phyloP scores from a whole-genome alignment of 2,113 vertebrate genomes.

The Steatornis caripensis region DNA sequence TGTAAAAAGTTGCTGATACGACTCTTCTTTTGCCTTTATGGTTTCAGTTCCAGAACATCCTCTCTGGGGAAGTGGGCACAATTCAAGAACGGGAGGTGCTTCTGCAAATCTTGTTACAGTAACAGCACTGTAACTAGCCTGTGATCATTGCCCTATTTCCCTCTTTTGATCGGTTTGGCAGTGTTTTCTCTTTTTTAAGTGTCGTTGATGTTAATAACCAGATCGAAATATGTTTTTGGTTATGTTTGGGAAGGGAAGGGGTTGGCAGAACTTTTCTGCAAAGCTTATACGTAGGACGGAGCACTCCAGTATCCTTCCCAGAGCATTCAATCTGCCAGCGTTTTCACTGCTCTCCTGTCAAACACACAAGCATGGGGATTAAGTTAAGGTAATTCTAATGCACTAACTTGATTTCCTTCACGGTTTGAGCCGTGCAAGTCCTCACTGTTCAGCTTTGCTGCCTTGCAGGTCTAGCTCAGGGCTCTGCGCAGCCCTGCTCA shows the following conservation, averaged over 20 bases:
- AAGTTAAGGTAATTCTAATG: background rate
- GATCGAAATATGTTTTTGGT: background rate
- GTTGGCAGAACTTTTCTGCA: background rate
- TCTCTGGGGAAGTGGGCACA: background rate
- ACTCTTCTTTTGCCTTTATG: background rate
- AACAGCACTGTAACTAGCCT: background rate
- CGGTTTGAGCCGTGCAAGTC: background rate
- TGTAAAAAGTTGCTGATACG: background rate
- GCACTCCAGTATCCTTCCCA: background rate
- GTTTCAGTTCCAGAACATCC: background rate
- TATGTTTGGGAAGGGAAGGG: background rate
- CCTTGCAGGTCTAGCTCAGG: background rate
- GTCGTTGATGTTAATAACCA: background rate
- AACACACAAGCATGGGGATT: background rate
- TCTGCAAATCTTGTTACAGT: background rate
- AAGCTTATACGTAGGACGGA: background rate
- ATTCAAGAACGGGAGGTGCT: background rate
- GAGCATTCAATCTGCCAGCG: background rate
- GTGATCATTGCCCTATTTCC: accelerated
- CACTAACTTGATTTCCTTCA: background rate
- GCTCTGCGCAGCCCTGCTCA: no score
- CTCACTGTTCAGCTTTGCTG: background rate
- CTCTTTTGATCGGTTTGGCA: background rate
- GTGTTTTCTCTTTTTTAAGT: background rate
- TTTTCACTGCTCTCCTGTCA: background rate